Conservation (phyloP, 2,888 invertebrate genomes). For the Chelonus formosanus region DNA sequence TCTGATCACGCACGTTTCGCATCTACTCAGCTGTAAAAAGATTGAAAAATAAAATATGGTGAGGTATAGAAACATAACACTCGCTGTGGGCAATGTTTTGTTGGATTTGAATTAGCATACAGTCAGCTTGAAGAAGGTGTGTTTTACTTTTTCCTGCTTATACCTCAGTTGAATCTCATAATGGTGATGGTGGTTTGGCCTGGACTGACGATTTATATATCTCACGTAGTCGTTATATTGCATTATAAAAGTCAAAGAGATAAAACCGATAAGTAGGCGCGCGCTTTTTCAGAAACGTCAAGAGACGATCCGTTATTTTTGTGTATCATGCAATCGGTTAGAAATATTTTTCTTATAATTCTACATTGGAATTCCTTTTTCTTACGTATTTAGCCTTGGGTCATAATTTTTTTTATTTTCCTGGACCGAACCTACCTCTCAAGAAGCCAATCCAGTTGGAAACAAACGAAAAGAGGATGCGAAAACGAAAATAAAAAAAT, state of each 20-base stretch:
- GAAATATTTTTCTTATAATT: slow-evolving; percentile 28
- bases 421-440: too few relatives aligned
- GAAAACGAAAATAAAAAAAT: too few relatives aligned
- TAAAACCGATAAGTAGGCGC: too few relatives aligned
- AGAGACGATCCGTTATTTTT: slow-evolving; percentile 31
- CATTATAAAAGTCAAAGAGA: slow-evolving; percentile 16
- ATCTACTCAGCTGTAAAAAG: slow-evolving; percentile 31
- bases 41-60: slow-evolving; percentile 14
- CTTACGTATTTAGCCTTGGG: slow-evolving; percentile 42
- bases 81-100: slow-evolving; percentile 11
- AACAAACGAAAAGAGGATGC: too few relatives aligned
- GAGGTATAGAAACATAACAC: background rate
- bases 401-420: slow-evolving; percentile 6
- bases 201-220: slow-evolving; percentile 18
- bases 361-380: slow-evolving; percentile 26
- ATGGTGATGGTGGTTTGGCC: background rate
- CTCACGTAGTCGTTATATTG: slow-evolving; percentile 19
- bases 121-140: background rate
- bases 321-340: slow-evolving; percentile 19
- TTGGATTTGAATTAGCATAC: slow-evolving; percentile 18
- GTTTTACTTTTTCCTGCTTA: background rate
- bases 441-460: too few relatives aligned
- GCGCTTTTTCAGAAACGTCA: slow-evolving; percentile 23
- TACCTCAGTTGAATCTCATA: background rate
- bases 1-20: slow-evolving; percentile 30